Base-by-base conservation (phyloP, 2,888 invertebrate species). In the Gymnosoma rotundatum region DNA sequence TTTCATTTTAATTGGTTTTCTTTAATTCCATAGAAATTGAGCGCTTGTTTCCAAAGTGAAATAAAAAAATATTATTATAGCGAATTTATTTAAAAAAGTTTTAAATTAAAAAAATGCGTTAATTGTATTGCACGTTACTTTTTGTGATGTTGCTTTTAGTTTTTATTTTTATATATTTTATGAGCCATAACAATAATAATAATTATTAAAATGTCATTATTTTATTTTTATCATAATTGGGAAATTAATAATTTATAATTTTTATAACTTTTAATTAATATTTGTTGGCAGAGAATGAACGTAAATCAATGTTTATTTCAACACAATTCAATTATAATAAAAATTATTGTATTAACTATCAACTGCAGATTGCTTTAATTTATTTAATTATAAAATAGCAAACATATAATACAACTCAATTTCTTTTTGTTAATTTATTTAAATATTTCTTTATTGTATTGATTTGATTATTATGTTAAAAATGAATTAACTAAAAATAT, bases 191-290 rank as follows among this genome's bases (percentile, higher is more conserved):
- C 58, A 67, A 80, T 42, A 81, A 74, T 48, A 66, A n/a, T n/a
- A 60, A 50, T 42, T 18, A 38, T 73, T 50, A 67, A n/a, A 36
- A 54, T 82, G 60, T 14, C 74, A 78, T 52, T 78, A 76, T 50
- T 60, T 73, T 74, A 80, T 84, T 76, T 74, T 78, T 80, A 61
- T 73, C 32, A 69, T 73, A 76, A 80, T 73, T 83, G 72, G 16
- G 16, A 66, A 80, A 78, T 81, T 70, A 54, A 74, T 61, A 73
- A 66, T 42, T 42, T 12, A 12, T 42, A 42, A 6, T 12, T 32
- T 32, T n/a, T n/a, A n/a, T n/a, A 6, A 7, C 6, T 32, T 32
- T 32, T 5, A 32, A 6, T 32, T 32, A 32, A 32, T 32, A 8
- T 8, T 5, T 32, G 6, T 42, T 42, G 12, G 7, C 7, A 12